Percentiles rank a stretch among this genome's conserved stretches.
These are phyloP conservation scores for Bufotes viridis DNA, from an alignment of 2,797 vertebrate species.

Conservation along the genomic window DNA sequence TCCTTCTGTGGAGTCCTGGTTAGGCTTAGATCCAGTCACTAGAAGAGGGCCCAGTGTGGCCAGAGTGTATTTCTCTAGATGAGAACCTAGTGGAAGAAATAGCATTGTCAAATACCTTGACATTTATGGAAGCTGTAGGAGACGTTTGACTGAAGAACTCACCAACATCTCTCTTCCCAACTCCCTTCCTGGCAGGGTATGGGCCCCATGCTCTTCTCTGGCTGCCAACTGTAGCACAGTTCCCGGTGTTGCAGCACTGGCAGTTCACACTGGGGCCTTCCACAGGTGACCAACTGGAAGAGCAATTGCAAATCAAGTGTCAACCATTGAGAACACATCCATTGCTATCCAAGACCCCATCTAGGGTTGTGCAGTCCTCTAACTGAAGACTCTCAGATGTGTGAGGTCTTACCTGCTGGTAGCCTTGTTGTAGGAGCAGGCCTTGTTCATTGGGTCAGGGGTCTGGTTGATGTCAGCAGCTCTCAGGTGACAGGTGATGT, in stretches of 20 bases:
- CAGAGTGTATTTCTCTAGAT: background rate
- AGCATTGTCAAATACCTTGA: too few species aligned
- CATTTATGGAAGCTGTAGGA: background rate
- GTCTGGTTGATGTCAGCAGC: constrained; percentile 64
- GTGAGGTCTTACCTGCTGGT: constrained; percentile 32
- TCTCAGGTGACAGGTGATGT: constrained; percentile 75
- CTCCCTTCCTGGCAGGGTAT: background rate
- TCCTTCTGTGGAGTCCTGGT: background rate
- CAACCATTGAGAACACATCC: background rate
- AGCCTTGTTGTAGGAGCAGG: constrained; percentile 70
- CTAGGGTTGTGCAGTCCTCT: too few species aligned
- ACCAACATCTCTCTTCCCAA: constrained; percentile 20
- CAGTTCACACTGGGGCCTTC: background rate
- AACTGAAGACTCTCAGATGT: background rate
- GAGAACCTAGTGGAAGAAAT: background rate
- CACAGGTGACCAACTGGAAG: constrained; percentile 13
- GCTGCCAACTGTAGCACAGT: background rate
- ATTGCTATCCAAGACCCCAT: background rate
- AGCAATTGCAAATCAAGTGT: background rate
- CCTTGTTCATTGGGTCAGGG: constrained; percentile 57
- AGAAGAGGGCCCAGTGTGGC: constrained; percentile 29
- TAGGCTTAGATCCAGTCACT: background rate
- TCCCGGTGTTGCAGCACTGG: background rate
- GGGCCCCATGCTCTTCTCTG: background rate
- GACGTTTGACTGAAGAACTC: background rate